Base-by-base conservation (phyloP, 2,797 vertebrate species). In the Thamnophis elegans region DNA sequence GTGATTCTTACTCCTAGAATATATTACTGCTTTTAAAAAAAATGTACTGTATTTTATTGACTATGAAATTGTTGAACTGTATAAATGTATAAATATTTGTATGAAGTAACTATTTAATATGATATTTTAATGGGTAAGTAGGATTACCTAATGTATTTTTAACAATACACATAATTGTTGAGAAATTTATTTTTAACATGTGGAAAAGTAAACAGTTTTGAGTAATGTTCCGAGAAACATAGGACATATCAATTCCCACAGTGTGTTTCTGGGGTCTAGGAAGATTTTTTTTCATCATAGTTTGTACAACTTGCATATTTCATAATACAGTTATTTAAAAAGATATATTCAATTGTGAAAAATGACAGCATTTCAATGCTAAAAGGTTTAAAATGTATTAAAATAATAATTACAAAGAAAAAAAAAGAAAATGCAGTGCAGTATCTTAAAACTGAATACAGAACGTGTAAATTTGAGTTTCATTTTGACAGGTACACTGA, bases 81-180 rank as follows among this genome's bases (percentile, higher is more conserved):
- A 73, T 36, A 68, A 68, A 68, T 32, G n/a, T 78, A 42, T 78
- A 82, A 82, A 82, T 82, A 87, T 42, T 28, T 89, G 88, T 0
- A 0, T 10, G 0, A 0, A 25, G 4, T 16, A 85, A 60, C 1
- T 55, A 1, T 26, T 88, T 54, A 2, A 0, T 36, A 51, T 53
- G 28, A 47, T 82, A 47, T 82, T 82, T 82, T 82, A 82, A 82
- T 47, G 36, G 36, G 20, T 47, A 82, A 82, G 4, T 82, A 47
- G 36, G 36, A 82, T 47, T 82, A 25, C 2, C n/a, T 32, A 3
- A 89, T 4, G 25, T 82, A 88, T 42, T 62, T 54, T 88, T 55
- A 60, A 47, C 55, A 62, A 60, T 60, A 51, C 9, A 59, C 16
- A 90, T 42, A 93, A 59, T 20, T 59, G 28, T 55, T 53, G 53